Evolutionary conservation across 2,888 invertebrate genomes (phyloP), one percentile per base, ranked within the genome.

Genomic region (Drosophila pseudotakahashii): DNA sequence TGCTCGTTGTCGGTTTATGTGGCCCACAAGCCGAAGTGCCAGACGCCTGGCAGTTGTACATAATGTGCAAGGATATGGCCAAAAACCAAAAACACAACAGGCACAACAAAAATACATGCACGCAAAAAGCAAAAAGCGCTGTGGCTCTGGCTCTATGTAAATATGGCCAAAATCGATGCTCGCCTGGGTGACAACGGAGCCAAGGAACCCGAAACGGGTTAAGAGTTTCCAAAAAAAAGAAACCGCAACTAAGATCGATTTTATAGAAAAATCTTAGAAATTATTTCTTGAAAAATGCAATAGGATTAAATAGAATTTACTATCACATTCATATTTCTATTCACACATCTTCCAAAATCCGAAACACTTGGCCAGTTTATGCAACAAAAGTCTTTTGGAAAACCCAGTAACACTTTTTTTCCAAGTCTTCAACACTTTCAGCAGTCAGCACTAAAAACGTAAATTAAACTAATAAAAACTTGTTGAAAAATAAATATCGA

Each of bases 1-100:
- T 89, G 85, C 85, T 84, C 84, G 89, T 84, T 88, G 77, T 84
- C 89, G 84, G 87, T 79, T 88, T 84, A 84, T 88, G 74, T 88
- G 89, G 48, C 89, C 88, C 71, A 88, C 84, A 88, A 84, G 89
- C 89, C 88, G 82, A 83, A 83, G 87, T 77, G 79, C 62, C 81
- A 75, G 63, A 55, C 34, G 64, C 48, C 58, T 53, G 37, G 62
- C 64, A 54, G 66, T 47, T 64, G 47, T 82, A 82, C 66, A 82
- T 86, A 69, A 88, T 77, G 64, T 88, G 74, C 55, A 26, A 26
- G 26, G 26, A 88, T 77, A 60, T 88, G 74, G 58, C 72, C 55
- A 77, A 75, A 62, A 26, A 26, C 26, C 26, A 26, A 26, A 26
- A 73, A 71, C 71, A 71, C 70, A 75, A 52, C 63, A 61, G 54